Base-by-base conservation (phyloP, 2,888 invertebrate species). In the Vesta saturnalis region DNA sequence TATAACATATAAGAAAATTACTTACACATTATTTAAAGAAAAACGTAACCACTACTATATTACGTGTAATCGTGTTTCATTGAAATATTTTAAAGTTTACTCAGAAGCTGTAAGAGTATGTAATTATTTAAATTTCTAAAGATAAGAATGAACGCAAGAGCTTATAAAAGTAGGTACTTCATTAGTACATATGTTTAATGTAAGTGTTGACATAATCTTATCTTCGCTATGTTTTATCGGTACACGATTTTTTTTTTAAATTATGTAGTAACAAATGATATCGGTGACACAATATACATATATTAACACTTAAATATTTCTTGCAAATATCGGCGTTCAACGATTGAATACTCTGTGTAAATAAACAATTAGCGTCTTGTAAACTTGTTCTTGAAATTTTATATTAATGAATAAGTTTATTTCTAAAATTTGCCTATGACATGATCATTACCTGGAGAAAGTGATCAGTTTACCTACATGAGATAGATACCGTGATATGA, bases 101-200 rank as follows among this genome's bases (percentile, higher is more conserved):
- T 14, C 62, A 62, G 62, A 55, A 62, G 62, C 56, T 54, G 54
- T 8, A 21, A 14, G 35, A 16, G 12, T 16, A 49, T 30, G 46
- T 1, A 14, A 49, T 18, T 19, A 18, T 49, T 49, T 49, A 19
- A 49, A 18, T 15, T 39, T 6, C 2, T 39, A 39, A n/a, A 39
- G 39, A 39, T 39, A 39, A 39, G 39, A 39, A 39, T n/a, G 12
- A 6, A 39, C 2, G 39, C n/a, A 39, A 39, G 39, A 4, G 8
- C 12, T 8, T 39, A 8, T 39, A 39, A 39, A 39, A 39, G 39
- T 39, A 39, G 39, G 39, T 39, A 39, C 39, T 39, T 39, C 39
- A 39, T 39, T n/a, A 39, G 39, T 49, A 49, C 16, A 49, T 19
- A 15, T 49, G 12, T 49, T 12, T 49, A 49, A 5, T 46, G 10